A percentile compares a stretch with the other conserved stretches of the same genome.
Evolutionary conservation across 2,888 invertebrate species (phyloP).

Genomic region (Idaea dimidiata): DNA sequence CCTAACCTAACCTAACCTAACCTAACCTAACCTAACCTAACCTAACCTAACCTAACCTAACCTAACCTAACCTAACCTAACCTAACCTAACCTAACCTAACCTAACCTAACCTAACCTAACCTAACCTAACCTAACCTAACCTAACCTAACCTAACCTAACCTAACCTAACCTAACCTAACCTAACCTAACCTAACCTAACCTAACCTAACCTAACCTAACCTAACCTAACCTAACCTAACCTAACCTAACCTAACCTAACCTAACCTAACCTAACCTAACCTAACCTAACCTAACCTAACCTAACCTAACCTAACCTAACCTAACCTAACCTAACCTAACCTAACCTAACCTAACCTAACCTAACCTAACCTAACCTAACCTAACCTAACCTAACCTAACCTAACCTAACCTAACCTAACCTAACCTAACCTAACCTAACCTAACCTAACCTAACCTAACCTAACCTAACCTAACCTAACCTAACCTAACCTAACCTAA

Average conservation of each 20-base stretch:
- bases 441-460: conserved; percentile 8
- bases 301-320: conserved; percentile 8
- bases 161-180: conserved; percentile 8
- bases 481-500: conserved; percentile 8
- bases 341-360: conserved; percentile 8
- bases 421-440: conserved; percentile 8
- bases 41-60: conserved; percentile 8
- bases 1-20: conserved; percentile 8
- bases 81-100: conserved; percentile 8
- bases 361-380: conserved; percentile 8
- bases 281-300: conserved; percentile 8
- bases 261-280: conserved; percentile 8
- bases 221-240: conserved; percentile 8
- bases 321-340: conserved; percentile 8
- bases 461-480: conserved; percentile 8
- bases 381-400: conserved; percentile 8
- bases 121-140: conserved; percentile 8
- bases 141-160: conserved; percentile 8
- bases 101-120: conserved; percentile 8
- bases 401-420: conserved; percentile 8
- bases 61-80: conserved; percentile 8
- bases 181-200: conserved; percentile 8
- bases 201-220: conserved; percentile 8
- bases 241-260: conserved; percentile 8
- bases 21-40: conserved; percentile 8